phyloP scores from a whole-genome alignment of 2,797 vertebrate species.

The Periophthalmus magnuspinnatus region DNA sequence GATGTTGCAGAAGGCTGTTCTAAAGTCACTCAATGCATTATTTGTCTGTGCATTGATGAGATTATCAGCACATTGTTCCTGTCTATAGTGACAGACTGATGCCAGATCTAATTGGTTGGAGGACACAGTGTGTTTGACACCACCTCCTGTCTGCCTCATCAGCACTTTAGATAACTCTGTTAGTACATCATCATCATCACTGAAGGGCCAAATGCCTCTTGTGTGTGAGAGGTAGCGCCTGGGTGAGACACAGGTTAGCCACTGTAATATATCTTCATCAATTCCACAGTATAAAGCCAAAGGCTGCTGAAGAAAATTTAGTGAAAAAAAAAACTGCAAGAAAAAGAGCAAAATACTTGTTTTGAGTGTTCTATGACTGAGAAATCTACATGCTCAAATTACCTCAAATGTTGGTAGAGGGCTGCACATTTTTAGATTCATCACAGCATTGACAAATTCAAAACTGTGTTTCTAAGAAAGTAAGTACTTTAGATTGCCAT shows the following conservation, averaged over 20 bases:
- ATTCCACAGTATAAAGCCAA: conserved; percentile 46
- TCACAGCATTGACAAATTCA: too few species aligned
- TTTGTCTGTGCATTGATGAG: conserved; percentile 52
- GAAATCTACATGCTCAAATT: too few species aligned
- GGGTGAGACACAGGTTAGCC: conserved; percentile 59
- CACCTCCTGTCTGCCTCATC: conserved; percentile 62
- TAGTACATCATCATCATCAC: conserved; percentile 63
- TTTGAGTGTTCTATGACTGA: too few species aligned
- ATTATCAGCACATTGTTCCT: conserved; percentile 51
- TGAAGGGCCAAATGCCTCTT: conserved; percentile 71
- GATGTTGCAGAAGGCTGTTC: conserved; percentile 71
- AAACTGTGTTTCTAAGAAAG: not conserved
- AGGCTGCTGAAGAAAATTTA: conserved; percentile 52
- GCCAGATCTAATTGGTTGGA: conserved; percentile 59
- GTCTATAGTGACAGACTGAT: conserved; percentile 38
- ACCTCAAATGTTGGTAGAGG: too few species aligned
- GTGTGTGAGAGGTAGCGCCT: conserved; percentile 72
- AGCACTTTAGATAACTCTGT: conserved; percentile 66
- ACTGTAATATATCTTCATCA: conserved; percentile 70
- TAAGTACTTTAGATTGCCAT: not conserved
- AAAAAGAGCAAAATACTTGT: not conserved
- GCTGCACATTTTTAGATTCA: too few species aligned
- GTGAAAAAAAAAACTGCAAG: not conserved
- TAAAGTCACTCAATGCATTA: conserved; percentile 54
- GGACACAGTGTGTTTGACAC: conserved; percentile 44